Percentiles rank a stretch among this genome's conserved stretches.
Conservation (phyloP, 2,113 vertebrate genomes). For the Labeo rohita region DNA sequence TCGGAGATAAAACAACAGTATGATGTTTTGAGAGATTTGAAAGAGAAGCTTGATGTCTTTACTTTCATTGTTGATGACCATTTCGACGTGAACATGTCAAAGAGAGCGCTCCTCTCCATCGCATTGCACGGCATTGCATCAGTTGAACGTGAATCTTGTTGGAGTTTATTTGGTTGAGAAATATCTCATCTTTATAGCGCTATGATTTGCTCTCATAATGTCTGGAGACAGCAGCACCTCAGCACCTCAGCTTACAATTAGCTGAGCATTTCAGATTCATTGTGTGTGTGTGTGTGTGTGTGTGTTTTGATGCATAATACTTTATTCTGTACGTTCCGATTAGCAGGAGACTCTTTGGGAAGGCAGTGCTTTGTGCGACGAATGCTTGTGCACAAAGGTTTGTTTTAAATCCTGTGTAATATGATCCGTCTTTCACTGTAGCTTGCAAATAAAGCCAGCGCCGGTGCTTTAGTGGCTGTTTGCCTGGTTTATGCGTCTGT, state of each 20-base stretch:
- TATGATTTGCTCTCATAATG: background rate
- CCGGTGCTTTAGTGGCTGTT: conserved; percentile 16
- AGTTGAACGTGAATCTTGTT: conserved; percentile 43
- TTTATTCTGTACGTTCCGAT: conserved; percentile 26
- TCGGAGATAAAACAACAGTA: background rate
- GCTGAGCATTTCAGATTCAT: background rate
- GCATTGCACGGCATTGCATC: conserved; percentile 71
- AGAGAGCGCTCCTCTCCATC: conserved; percentile 43
- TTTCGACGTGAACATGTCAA: background rate
- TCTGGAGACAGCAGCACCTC: conserved; percentile 11
- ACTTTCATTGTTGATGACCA: background rate
- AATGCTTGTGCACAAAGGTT: conserved; percentile 38
- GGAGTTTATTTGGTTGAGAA: conserved; percentile 21
- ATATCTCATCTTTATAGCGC: background rate
- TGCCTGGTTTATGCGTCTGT: conserved; percentile 30
- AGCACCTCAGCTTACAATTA: background rate
- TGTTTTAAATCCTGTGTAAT: conserved; percentile 50
- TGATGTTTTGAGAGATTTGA: background rate
- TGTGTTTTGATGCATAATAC: background rate
- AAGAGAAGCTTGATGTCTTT: background rate
- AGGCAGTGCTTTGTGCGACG: conserved; percentile 36
- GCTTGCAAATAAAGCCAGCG: conserved; percentile 27
- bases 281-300: background rate
- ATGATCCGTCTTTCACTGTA: conserved; percentile 30
- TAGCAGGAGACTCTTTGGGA: conserved; percentile 9